These are phyloP conservation scores for Drosophila guanche DNA, from an alignment of 1,140 invertebrate genomes.

Conservation along the genomic window DNA sequence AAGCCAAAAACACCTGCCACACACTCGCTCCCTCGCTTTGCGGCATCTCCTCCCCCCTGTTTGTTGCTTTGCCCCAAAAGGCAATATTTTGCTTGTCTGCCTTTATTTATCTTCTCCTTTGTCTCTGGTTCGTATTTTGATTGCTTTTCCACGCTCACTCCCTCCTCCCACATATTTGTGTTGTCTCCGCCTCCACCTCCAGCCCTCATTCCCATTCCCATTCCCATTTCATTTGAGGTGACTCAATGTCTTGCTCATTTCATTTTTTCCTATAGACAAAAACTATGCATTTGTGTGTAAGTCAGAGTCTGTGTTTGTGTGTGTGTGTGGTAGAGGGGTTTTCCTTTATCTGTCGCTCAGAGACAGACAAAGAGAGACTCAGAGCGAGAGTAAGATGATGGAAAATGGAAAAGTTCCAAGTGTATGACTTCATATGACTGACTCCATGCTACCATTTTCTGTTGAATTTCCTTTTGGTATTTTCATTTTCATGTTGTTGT, in stretches of 20 bases:
- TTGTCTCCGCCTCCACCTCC: not conserved
- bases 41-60: not conserved
- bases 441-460: slow-evolving; percentile 14
- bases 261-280: slow-evolving; percentile 58
- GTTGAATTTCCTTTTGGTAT: slow-evolving; percentile 9
- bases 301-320: not conserved
- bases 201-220: not conserved
- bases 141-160: slow-evolving; percentile 69
- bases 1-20: not conserved
- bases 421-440: slow-evolving; percentile 40
- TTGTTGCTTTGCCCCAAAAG: slow-evolving; percentile 59
- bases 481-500: slow-evolving; percentile 20
- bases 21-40: slow-evolving; percentile 8
- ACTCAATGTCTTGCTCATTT: slow-evolving; percentile 81
- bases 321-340: not conserved
- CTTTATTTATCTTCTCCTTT: slow-evolving; percentile 78
- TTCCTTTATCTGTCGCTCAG: slow-evolving; percentile 22
- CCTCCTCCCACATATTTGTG: slow-evolving; percentile 6
- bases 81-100: slow-evolving; percentile 79
- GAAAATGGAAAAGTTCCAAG: slow-evolving; percentile 46
- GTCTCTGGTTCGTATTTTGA: slow-evolving; percentile 69
- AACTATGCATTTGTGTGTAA: slow-evolving; percentile 42
- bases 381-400: not conserved
- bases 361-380: no score
- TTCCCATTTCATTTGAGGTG: slow-evolving; percentile 49